These are phyloP conservation scores for Cryptocephalus moraei DNA, from an alignment of 2,888 invertebrate genomes.

Conservation along the genomic window DNA sequence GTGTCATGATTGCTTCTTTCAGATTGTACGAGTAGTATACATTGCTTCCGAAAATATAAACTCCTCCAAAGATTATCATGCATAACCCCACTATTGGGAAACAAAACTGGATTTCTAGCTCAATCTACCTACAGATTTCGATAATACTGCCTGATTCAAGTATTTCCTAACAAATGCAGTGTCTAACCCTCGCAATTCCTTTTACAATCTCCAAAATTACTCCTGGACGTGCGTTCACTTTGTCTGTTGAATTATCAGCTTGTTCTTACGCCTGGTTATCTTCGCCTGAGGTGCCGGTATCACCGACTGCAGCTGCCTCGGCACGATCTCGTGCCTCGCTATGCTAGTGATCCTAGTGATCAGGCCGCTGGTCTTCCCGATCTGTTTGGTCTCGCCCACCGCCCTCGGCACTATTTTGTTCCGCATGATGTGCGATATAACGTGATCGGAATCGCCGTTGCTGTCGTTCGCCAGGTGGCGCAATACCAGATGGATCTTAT, in stretches of 20 bases:
- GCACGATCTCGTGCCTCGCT: conserved; percentile 34
- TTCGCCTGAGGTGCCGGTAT: conserved; percentile 58
- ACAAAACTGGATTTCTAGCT: too few species aligned
- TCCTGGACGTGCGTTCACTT: conserved; percentile 18
- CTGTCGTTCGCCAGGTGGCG: conserved; percentile 34
- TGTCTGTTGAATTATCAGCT: conserved; percentile 67
- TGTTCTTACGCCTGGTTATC: conserved; percentile 74
- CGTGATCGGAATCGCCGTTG: conserved; percentile 18
- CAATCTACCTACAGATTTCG: not conserved
- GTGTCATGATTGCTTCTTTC: too few species aligned
- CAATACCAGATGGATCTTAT: conserved; percentile 51
- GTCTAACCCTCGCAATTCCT: not conserved
- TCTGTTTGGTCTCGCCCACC: conserved; percentile 23
- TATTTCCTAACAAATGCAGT: too few species aligned
- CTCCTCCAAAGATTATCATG: too few species aligned
- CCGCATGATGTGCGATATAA: conserved; percentile 12
- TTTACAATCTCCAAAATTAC: not conserved
- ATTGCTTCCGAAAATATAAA: too few species aligned
- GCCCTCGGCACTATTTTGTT: conserved; percentile 9
- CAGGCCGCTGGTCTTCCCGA: conserved; percentile 43
- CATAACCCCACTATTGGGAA: too few species aligned
- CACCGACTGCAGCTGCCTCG: conserved; percentile 53
- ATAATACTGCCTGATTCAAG: not conserved
- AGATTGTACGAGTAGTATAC: too few species aligned
- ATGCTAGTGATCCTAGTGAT: conserved; percentile 43